Base-by-base conservation (phyloP, 2,888 invertebrate species). In the Eutolmus rufibarbis region DNA sequence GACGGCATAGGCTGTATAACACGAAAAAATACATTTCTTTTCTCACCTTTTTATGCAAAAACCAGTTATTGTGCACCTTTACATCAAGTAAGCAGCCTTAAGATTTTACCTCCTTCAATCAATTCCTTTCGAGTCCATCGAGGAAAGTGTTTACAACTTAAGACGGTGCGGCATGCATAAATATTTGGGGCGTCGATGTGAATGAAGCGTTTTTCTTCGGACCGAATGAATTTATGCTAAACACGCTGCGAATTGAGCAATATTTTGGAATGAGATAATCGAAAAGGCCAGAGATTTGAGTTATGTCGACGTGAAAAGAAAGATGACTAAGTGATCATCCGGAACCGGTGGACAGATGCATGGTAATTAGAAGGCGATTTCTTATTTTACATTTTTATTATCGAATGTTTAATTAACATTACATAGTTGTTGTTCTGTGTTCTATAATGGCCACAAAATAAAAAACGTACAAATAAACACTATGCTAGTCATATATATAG, bases 351-450 rank as follows among this genome's bases (percentile, higher is more conserved):
- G 51, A 51, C 51, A 51, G 51, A 51, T 51, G 51, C n/a, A 66
- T 66, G 28, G 37, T 31, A 81, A 81, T 81, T 51, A 81, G 2
- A 81, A 81, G 81, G 12, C 81, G 31, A 51, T 81, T 51, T 81
- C 51, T 81, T 81, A 81, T 81, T 56, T 81, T 81, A 81, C 81
- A 81, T 81, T 81, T 81, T 81, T 81, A 81, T 81, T 81, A 81
- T 81, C 81, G 81, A 84, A 84, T 84, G 84, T 84, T 82, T 84
- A 84, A 84, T 37, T 84, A 84, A 84, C 84, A 84, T 84, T 84
- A 84, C 84, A 84, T 84, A 84, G 84, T 84, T 84, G 57, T 84
- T 84, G 84, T 84, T 66, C 66, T 74, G 84, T 84, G 84, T 84
- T 84, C 57, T 74, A 84, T 84, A 84, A 84, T 84, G 57, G 84